These are phyloP conservation scores for Volucella inflata DNA, from an alignment of 2,888 invertebrate species.

Conservation along the genomic window DNA sequence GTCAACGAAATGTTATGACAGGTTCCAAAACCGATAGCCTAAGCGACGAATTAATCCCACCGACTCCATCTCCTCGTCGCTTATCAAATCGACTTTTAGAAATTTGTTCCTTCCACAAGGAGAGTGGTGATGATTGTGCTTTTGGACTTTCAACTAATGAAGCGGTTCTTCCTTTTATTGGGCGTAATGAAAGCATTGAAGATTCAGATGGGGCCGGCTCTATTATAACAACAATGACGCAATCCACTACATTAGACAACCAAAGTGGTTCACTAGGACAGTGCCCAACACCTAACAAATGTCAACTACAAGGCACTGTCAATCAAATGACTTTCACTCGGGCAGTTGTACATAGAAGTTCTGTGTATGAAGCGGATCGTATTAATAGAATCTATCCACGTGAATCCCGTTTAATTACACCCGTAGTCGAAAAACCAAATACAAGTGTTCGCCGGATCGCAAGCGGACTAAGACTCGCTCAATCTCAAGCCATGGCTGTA, in stretches of 20 bases:
- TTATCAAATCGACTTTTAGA: slow-evolving; percentile 61
- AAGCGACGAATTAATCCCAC: slow-evolving; percentile 86
- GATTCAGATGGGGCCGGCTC: slow-evolving; percentile 79
- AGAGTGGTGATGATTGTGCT: slow-evolving; percentile 58
- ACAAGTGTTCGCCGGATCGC: slow-evolving; percentile 85
- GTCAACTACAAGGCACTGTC: slow-evolving; percentile 12
- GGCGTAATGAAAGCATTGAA: slow-evolving; percentile 78
- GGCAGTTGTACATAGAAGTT: slow-evolving; percentile 52
- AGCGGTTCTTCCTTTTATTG: slow-evolving; percentile 37
- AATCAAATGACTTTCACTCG: slow-evolving; percentile 53
- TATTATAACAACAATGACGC: slow-evolving; percentile 78
- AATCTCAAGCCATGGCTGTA: slow-evolving; percentile 89
- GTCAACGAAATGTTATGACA: slow-evolving; percentile 32
- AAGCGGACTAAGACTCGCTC: slow-evolving; percentile 88
- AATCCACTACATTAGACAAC: slow-evolving; percentile 78
- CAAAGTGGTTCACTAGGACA: slow-evolving; percentile 70
- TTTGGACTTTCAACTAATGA: slow-evolving; percentile 50
- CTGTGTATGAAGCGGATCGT: slow-evolving; percentile 4
- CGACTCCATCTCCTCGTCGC: slow-evolving; percentile 85
- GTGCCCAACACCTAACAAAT: slow-evolving; percentile 72
- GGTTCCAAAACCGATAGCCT: slow-evolving; percentile 48
- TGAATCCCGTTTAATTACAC: slow-evolving; percentile 27
- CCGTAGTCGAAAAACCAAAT: slow-evolving; percentile 41
- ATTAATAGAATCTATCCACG: slow-evolving; percentile 4
- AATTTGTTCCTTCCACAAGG: slow-evolving; percentile 54